Base-by-base conservation (phyloP, 2,888 invertebrate genomes). In the Lepidonotus clava region DNA sequence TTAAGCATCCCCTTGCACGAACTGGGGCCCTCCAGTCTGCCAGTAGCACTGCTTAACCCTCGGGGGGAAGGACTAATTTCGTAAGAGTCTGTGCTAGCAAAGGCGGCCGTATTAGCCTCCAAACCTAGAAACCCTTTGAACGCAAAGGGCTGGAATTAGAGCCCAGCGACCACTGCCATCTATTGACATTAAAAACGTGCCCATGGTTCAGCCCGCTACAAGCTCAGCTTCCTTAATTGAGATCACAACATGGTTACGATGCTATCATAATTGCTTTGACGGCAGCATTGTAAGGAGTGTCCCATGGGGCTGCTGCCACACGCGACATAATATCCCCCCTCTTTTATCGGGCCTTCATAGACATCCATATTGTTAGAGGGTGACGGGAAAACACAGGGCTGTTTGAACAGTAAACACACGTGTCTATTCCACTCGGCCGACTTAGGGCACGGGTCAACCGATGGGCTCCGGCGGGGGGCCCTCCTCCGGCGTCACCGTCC, bases 251-350 rank as follows among this genome's bases (percentile, higher is more conserved):
- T 61, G 61, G 5, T 61, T 32, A 61, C 28, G 28, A 28, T 28
- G 28, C 61, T 61, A 61, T 61, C 28, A 61, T 61, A 61, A 61
- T 61, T 61, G 61, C 61, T 61, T 61, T 61, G 61, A 61, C 61
- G 61, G 61, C 61, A 28, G 28, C 61, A 61, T 61, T 61, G 61
- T 61, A 61, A 61, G 61, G 24, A 28, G 61, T 24, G 61, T 61
- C 61, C 24, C 61, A 5, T 4, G 61, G 61, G 61, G 28, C n/a
- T 24, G 11, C n/a, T 11, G 61, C n/a, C 28, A 61, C 61, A 61
- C 28, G 61, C 61, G 28, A 28, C 61, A 61, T 28, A 24, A 18
- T 61, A 18, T 11, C 28, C 21, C n/a, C 11, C 61, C 61, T 61
- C 61, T 61, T n/a, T 61, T 61, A 24, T 61, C 11, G 28, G n/a